phyloP scores from a whole-genome alignment of 2,888 invertebrate genomes.

The Drosophila borborema region DNA sequence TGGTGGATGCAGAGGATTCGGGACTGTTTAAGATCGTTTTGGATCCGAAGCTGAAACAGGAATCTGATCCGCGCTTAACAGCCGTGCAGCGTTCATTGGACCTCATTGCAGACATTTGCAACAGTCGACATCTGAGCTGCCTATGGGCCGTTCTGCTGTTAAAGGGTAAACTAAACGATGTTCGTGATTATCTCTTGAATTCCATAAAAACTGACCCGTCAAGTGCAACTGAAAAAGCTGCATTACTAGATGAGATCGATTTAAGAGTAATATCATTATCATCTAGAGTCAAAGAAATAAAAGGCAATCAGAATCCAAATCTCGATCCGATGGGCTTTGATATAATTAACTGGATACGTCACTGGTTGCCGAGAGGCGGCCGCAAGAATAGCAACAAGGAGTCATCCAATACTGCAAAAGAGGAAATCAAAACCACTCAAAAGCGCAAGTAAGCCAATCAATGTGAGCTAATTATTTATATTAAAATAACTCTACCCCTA shows the following conservation, averaged over 20 bases:
- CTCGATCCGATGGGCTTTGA: conserved; percentile 82
- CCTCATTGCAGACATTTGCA: conserved; percentile 20
- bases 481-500: neutral
- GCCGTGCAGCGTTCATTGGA: conserved; percentile 32
- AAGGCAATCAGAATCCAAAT: conserved; percentile 4
- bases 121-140: neutral
- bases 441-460: conserved; percentile 40
- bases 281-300: conserved; percentile 7
- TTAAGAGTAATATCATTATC: conserved; percentile 14
- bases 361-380: conserved; percentile 47
- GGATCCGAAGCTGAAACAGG: neutral
- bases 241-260: conserved; percentile 20
- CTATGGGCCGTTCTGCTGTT: conserved; percentile 27
- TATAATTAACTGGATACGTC: conserved; percentile 66
- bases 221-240: neutral
- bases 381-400: conserved; percentile 52
- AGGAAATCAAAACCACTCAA: conserved; percentile 1
- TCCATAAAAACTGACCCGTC: neutral
- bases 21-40: neutral
- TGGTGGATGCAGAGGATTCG: neutral
- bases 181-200: conserved; percentile 31
- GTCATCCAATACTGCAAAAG: conserved; percentile 17
- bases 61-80: conserved; percentile 25
- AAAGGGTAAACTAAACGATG: conserved; percentile 36
- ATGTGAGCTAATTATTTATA: neutral